These are phyloP conservation scores for Turritopsis dohrnii DNA, from an alignment of 30 jellyfish, hydroid and myxozoan species.

Conservation along the genomic window DNA sequence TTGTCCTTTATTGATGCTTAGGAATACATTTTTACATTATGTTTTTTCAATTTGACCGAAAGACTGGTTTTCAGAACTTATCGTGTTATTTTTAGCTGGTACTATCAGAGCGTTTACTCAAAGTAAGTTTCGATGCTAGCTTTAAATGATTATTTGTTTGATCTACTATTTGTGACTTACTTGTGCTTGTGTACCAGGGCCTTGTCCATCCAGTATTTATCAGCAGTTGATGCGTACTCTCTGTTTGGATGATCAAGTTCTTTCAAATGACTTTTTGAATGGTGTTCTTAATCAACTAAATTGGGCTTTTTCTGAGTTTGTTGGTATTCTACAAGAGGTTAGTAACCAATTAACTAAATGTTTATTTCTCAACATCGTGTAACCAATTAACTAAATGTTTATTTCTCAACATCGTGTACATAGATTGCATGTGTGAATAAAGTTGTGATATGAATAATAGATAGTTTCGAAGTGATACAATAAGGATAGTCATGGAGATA, in stretches of 20 bases:
- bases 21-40: neutral
- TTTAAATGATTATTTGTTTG: neutral
- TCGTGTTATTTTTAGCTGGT: slow-evolving; percentile 66
- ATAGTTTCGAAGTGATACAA: no score
- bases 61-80: neutral
- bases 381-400: no score
- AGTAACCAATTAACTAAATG: no score
- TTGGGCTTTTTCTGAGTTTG: slow-evolving; percentile 99
- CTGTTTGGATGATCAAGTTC: slow-evolving; percentile 78
- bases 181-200: slow-evolving; percentile 44
- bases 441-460: no score
- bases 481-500: no score
- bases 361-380: no score
- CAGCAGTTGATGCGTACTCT: slow-evolving; percentile 81
- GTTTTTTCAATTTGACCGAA: no score
- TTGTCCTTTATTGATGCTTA: neutral
- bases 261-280: slow-evolving; percentile 89
- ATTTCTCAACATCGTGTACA: no score
- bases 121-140: slow-evolving; percentile 38
- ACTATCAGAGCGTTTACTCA: slow-evolving; percentile 96
- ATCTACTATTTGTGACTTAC: neutral
- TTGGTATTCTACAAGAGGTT: slow-evolving; percentile 97
- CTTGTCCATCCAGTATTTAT: slow-evolving; percentile 94
- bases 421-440: no score
- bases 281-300: slow-evolving; percentile 96